Evolutionary conservation across 2,113 vertebrate genomes (phyloP).

Genomic region (Pituophis catenifer): DNA sequence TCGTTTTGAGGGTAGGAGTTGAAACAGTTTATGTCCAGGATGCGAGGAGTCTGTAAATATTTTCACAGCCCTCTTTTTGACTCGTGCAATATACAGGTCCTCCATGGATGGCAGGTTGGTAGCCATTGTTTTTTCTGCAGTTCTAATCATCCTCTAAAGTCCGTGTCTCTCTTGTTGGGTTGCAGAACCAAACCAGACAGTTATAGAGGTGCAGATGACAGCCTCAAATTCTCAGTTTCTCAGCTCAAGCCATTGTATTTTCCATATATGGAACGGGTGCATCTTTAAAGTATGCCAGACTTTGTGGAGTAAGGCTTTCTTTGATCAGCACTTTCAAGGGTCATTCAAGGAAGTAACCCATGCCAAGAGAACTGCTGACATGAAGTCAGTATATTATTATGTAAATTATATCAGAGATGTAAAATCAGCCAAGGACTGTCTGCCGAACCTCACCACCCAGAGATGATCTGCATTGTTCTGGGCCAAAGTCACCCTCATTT

Average conservation of each 20-base stretch:
- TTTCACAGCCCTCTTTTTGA: no score
- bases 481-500: slow-evolving; percentile 3
- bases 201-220: no score
- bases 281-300: neutral
- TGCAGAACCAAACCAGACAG: no score
- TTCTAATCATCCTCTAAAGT: no score
- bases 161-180: no score
- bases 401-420: neutral
- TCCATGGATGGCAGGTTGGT: no score
- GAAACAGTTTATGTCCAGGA: no score
- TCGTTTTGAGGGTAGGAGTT: no score
- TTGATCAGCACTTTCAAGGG: neutral
- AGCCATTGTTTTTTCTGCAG: no score
- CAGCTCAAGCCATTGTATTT: neutral
- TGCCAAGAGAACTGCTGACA: neutral
- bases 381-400: slow-evolving; percentile 12
- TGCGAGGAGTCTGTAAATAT: no score
- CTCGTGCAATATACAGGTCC: no score
- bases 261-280: neutral
- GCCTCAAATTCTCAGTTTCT: neutral
- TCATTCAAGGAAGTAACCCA: neutral
- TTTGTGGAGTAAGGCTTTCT: neutral
- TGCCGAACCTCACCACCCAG: neutral
- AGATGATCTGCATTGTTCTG: neutral
- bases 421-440: neutral